phyloP scores from a whole-genome alignment of 2,888 invertebrate species.

The Chloroclysta siterata region DNA sequence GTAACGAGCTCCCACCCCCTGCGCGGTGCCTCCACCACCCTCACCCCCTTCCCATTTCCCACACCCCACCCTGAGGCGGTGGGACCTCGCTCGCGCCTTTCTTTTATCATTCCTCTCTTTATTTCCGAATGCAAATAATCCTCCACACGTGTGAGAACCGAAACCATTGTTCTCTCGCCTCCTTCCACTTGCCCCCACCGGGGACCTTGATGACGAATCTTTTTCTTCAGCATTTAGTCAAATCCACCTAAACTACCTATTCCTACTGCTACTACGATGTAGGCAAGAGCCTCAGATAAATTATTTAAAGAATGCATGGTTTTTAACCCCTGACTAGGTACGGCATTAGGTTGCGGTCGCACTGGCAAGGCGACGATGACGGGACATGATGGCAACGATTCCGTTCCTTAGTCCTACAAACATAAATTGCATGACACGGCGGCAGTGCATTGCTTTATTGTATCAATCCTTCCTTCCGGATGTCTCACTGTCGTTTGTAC shows the following conservation, averaged over 20 bases:
- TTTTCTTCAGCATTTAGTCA: conserved; percentile 81
- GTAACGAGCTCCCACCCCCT: conserved; percentile 81
- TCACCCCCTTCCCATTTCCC: conserved; percentile 68
- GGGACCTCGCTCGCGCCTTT: conserved; percentile 85
- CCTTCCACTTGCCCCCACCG: conserved; percentile 71
- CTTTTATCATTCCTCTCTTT: conserved; percentile 85
- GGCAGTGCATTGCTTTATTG: not conserved
- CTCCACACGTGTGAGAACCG: conserved; percentile 86
- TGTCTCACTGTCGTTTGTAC: not conserved
- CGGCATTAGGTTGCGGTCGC: too few species aligned
- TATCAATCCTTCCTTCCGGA: not conserved
- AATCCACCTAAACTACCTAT: conserved; percentile 64
- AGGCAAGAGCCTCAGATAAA: not conserved
- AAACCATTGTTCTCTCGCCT: conserved; percentile 85
- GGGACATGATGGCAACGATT: too few species aligned
- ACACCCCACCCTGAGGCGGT: conserved; percentile 83
- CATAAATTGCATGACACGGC: not conserved
- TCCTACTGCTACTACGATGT: not conserved
- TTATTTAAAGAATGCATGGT: not conserved
- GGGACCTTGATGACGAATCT: conserved; percentile 84
- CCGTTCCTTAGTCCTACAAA: too few species aligned
- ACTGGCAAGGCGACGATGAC: too few species aligned
- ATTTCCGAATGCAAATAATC: conserved; percentile 86
- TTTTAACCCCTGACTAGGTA: too few species aligned
- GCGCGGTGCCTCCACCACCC: conserved; percentile 52